phyloP scores from a whole-genome alignment of 2,888 invertebrate species.

The Ametastegia equiseti region DNA sequence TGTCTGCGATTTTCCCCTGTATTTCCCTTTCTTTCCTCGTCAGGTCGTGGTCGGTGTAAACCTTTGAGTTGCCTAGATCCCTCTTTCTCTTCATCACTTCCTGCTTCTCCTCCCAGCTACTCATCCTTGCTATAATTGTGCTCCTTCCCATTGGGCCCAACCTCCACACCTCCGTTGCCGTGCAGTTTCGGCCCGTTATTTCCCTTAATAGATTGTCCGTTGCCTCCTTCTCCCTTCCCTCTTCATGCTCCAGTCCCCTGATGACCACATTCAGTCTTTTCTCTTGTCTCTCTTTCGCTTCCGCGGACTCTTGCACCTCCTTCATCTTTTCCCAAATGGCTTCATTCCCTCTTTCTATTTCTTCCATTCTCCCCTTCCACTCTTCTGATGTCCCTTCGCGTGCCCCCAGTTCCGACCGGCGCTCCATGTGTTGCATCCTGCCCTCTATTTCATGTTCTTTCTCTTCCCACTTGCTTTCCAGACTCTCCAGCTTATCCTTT shows the following conservation, averaged over 20 bases:
- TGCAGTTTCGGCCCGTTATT: not conserved
- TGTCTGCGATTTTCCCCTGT: no score
- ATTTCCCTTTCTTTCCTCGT: not conserved
- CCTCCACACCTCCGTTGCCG: not conserved
- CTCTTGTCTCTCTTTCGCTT: not conserved
- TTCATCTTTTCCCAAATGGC: no score
- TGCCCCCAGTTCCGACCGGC: not conserved
- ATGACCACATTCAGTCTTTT: not conserved
- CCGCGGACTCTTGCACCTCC: not conserved
- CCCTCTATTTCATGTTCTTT: no score
- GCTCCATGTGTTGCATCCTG: no score
- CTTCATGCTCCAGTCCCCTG: not conserved
- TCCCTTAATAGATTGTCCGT: not conserved
- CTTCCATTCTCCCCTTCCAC: no score
- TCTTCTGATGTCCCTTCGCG: not conserved
- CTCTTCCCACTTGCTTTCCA: no score
- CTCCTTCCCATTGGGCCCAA: not conserved
- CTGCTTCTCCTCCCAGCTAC: conserved; percentile 3
- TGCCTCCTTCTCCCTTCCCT: not conserved
- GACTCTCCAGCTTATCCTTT: no score
- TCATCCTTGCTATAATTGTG: not conserved
- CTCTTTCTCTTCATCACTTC: conserved; percentile 4
- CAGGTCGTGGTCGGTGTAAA: not conserved
- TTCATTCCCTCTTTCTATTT: no score
- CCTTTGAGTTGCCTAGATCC: not conserved